These are phyloP conservation scores for Enteromius anoplus DNA, from an alignment of 2,797 vertebrate species.

Conservation along the genomic window DNA sequence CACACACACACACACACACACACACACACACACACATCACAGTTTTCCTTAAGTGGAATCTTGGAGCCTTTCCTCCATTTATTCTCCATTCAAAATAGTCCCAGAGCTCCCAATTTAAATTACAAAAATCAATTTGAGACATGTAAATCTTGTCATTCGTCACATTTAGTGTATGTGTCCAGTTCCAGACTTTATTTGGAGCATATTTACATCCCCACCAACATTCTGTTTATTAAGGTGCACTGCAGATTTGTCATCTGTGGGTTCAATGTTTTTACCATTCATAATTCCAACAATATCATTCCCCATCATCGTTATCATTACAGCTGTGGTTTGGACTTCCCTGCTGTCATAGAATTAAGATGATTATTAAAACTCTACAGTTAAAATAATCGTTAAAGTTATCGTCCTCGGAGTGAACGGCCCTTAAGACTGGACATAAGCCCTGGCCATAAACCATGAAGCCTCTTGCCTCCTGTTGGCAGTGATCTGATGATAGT, in stretches of 20 bases:
- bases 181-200: neutral
- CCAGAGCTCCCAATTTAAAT: neutral
- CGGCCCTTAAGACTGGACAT: neutral
- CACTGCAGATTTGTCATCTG: neutral
- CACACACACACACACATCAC: conserved; percentile 55
- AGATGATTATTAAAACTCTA: neutral
- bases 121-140: neutral
- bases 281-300: neutral
- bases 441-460: neutral
- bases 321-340: neutral
- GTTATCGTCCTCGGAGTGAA: neutral
- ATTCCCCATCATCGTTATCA: neutral
- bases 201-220: neutral
- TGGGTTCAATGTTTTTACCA: neutral
- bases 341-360: neutral
- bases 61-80: conserved; percentile 59
- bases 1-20: conserved; percentile 41
- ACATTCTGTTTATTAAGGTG: neutral
- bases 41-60: conserved; percentile 62
- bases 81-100: conserved; percentile 28
- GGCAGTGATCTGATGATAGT: conserved; percentile 14
- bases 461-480: neutral
- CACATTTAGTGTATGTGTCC: neutral
- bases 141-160: neutral
- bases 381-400: neutral